phyloP scores from a whole-genome alignment of 1,140 invertebrate genomes.

The Drosophila ogumai region DNA sequence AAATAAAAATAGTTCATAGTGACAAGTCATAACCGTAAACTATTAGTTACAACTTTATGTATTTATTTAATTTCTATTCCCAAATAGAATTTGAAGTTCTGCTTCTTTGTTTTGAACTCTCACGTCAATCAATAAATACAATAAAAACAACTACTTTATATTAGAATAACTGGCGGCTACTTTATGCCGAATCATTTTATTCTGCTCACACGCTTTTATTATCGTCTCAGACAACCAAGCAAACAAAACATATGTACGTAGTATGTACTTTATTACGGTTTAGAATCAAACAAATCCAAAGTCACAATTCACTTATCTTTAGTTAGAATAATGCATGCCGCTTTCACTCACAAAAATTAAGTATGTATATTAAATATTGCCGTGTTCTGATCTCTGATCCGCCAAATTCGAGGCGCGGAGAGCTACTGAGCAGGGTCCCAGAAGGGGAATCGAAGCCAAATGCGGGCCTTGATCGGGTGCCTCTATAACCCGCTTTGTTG shows the following conservation, averaged over 20 bases:
- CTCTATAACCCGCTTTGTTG: slow-evolving; percentile 12
- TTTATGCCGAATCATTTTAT: slow-evolving; percentile 14
- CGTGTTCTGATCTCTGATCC: slow-evolving; percentile 19
- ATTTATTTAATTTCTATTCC: neutral
- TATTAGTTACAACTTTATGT: neutral
- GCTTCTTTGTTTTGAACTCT: neutral
- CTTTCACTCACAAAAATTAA: slow-evolving; percentile 19
- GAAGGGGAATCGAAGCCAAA: neutral
- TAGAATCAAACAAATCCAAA: slow-evolving; percentile 16
- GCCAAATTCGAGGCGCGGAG: slow-evolving; percentile 12
- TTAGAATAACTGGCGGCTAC: neutral
- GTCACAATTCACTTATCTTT: slow-evolving; percentile 26
- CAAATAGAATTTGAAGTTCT: neutral
- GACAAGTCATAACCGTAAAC: neutral
- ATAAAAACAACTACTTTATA: neutral
- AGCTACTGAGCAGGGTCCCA: slow-evolving; percentile 12
- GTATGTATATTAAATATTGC: neutral
- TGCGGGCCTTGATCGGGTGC: neutral
- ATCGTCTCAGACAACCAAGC: neutral
- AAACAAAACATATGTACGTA: neutral
- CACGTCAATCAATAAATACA: slow-evolving; percentile 1
- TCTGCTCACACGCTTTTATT: slow-evolving; percentile 38
- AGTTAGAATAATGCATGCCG: slow-evolving; percentile 5
- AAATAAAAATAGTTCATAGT: neutral
- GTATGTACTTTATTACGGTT: neutral